Base-by-base conservation (phyloP, 2,888 invertebrate species). In the Thelaira solivaga region DNA sequence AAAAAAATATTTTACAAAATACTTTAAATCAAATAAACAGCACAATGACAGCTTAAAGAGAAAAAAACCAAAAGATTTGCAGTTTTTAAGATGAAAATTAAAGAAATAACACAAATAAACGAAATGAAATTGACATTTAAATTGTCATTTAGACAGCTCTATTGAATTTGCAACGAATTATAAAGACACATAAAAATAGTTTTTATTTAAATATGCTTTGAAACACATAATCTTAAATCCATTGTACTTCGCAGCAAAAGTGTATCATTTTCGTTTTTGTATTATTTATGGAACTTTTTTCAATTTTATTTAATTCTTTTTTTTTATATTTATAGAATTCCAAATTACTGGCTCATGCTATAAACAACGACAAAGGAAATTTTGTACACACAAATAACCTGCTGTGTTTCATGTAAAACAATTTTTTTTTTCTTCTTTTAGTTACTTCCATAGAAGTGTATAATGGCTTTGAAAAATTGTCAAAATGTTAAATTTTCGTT, bases 81-180 rank as follows among this genome's bases (percentile, higher is more conserved):
- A n/a, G n/a, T 26, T 64, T 64, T 75, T 5, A 47, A 75, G 47
- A 53, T 45, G n/a, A n/a, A n/a, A 68, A 51, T 18, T 24, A 51
- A 62, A 64, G 18, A 68, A 55, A 45, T 45, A 36, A 51, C 29
- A 67, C 13, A 22, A 8, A 39, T 16, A 36, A 59, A 67, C 22
- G 26, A 65, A 61, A 65, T 65, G 10, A 80, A 82, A 71, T 34
- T 82, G 81, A 80, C 77, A 80, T 80, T 83, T 80, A 68, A 76
- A 47, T 76, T 80, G 80, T 76, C 76, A 72, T 24, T 57, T 43
- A 47, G 72, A 80, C 80, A 68, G 76, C 80, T 80, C 67, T 80
- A 80, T 80, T 76, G 72, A 47, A 68, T 53, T 51, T 20, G 68
- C 34, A 61, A 43, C 45, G 47, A 65, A 29, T 41, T 36, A 13